Evolutionary conservation across 2,113 vertebrate genomes (phyloP).

Genomic region (Chelonoidis abingdonii): DNA sequence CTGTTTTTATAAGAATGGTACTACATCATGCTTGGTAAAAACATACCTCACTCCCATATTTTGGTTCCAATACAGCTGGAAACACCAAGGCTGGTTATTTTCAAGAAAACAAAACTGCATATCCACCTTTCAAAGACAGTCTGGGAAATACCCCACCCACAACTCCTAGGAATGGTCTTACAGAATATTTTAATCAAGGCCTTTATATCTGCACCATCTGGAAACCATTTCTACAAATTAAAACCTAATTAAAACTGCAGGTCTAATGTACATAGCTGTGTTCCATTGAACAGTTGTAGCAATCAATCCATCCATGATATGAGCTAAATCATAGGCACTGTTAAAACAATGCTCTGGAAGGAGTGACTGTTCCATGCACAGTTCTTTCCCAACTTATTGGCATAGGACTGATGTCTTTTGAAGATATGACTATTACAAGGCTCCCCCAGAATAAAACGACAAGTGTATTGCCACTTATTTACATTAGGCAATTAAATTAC

Average conservation of each 20-base stretch:
- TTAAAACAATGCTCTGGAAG: background rate
- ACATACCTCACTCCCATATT: background rate
- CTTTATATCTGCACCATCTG: background rate
- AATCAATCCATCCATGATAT: conserved; percentile 19
- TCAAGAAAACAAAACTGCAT: background rate
- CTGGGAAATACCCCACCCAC: background rate
- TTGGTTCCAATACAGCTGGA: background rate
- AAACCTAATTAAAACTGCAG: conserved; percentile 41
- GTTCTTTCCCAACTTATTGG: conserved; percentile 13
- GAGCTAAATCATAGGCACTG: background rate
- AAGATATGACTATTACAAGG: background rate
- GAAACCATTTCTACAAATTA: conserved; percentile 35
- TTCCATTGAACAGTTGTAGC: background rate
- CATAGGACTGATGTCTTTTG: background rate
- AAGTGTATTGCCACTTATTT: background rate
- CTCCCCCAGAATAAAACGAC: background rate
- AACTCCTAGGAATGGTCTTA: background rate
- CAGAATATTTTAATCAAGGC: too few relatives aligned
- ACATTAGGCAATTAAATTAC: background rate
- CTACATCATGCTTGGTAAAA: background rate
- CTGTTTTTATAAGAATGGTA: background rate
- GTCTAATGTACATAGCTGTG: background rate
- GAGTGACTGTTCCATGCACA: background rate
- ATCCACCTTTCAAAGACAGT: background rate
- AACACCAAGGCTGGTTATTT: background rate